These are phyloP conservation scores for Platyura marginata DNA, from an alignment of 1,140 invertebrate genomes.

Conservation along the genomic window DNA sequence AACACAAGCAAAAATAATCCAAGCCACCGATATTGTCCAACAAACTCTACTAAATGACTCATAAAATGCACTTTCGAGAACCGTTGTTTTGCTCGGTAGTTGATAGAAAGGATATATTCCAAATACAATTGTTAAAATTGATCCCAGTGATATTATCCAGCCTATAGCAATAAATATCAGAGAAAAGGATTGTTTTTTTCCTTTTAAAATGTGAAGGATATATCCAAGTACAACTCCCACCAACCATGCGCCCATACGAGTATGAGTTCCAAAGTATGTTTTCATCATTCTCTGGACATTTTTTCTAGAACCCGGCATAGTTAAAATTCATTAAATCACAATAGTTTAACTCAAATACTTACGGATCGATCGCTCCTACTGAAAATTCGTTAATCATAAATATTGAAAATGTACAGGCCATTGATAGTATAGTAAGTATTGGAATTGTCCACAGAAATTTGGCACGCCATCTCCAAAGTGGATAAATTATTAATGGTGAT, in stretches of 20 bases:
- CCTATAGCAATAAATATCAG: slow-evolving; percentile 1
- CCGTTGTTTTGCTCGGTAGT: slow-evolving; percentile 9
- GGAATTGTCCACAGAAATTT: too few species aligned
- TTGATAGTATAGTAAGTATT: too few species aligned
- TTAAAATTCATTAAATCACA: too few species aligned
- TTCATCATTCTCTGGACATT: too few species aligned
- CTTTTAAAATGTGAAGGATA: slow-evolving; percentile 9
- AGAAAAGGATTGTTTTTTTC: too few species aligned
- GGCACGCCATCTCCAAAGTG: too few species aligned
- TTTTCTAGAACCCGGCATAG: too few species aligned
- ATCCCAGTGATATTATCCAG: slow-evolving; percentile 11
- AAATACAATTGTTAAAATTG: slow-evolving; percentile 14
- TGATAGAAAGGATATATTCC: slow-evolving; percentile 13
- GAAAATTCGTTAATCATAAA: too few species aligned
- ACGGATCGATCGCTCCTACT: too few species aligned
- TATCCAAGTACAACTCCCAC: slow-evolving; percentile 11
- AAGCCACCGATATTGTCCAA: slow-evolving; percentile 39
- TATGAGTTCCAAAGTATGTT: not conserved
- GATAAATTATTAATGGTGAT: too few species aligned
- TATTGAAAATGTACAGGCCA: too few species aligned
- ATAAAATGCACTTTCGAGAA: slow-evolving; percentile 34
- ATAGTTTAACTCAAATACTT: too few species aligned
- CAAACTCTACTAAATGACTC: slow-evolving; percentile 34
- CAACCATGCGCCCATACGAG: not conserved
- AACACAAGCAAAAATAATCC: slow-evolving; percentile 48